Evolutionary conservation across 2,888 invertebrate species (phyloP), one percentile per base, ranked within the genome.

Genomic region (Drosophila barbarae): DNA sequence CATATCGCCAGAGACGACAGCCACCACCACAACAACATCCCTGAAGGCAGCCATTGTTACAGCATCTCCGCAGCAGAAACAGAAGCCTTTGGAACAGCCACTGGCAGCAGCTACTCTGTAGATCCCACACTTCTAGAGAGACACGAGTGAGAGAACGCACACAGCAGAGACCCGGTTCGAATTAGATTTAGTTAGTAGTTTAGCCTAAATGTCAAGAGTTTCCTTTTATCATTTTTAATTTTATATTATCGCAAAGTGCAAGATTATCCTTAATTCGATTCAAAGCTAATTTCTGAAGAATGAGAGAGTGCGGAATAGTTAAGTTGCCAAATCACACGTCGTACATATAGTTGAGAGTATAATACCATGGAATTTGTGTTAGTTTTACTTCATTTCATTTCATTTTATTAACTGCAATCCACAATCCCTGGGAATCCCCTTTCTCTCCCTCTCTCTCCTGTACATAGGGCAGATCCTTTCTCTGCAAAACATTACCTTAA

Each of bases 181-280:
- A 73, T 80, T 80, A 83, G 70, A 39, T 41, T 69, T 72, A 83
- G 69, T 76, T 71, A 49, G 57, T 82, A 75, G 75, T 30, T 73
- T 79, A 77, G 81, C 66, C 50, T 56, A 60, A 69, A 52, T 63
- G 63, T 63, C 49, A 49, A 68, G 59, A 42, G 59, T 59, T 68
- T 38, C 63, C 44, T 30, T 44, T 51, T 28, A 18, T 26, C 10
- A 21, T 32, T 36, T 46, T 8, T n/a, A 13, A 8, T 13, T 23
- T 23, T 41, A 13, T 23, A 34, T 13, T 28, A 41, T 41, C 15
- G 28, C 54, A 73, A 68, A 74, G 83, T 80, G 83, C 78, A 79
- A 79, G 73, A 77, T 80, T 77, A 77, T 67, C 57, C 73, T 79
- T 52, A 67, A 47, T 35, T 35, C 47, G 39, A 51, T 23, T 39